Percentiles rank a stretch among this genome's conserved stretches.
Conservation (phyloP, 2,888 invertebrate species). For the Idaea straminata region DNA sequence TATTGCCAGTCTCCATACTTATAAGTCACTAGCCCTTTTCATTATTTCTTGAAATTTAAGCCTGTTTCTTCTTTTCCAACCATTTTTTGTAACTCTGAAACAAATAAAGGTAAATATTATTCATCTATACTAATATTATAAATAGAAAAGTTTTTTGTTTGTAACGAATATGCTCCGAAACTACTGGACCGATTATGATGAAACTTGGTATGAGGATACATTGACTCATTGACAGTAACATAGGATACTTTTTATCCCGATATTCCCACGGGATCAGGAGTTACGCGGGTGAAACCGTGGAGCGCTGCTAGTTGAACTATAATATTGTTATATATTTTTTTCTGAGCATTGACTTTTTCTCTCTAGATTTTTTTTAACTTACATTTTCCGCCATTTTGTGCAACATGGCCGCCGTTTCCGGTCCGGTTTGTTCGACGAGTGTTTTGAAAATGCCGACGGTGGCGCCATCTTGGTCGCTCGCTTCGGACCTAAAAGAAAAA, state of each 20-base stretch:
- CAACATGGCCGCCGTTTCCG: slow-evolving; percentile 77
- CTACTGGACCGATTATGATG: too few relatives aligned
- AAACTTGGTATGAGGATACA: too few relatives aligned
- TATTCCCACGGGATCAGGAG: too few relatives aligned
- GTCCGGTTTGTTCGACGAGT: slow-evolving; percentile 85
- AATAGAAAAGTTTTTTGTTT: too few relatives aligned
- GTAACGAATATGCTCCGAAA: too few relatives aligned
- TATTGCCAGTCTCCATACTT: background rate
- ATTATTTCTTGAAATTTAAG: slow-evolving; percentile 22
- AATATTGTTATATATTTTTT: too few relatives aligned
- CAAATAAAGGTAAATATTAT: slow-evolving; percentile 18
- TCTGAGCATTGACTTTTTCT: background rate
- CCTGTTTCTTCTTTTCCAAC: slow-evolving; percentile 48
- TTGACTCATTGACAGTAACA: too few relatives aligned
- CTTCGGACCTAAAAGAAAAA: slow-evolving; percentile 42
- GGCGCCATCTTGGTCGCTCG: slow-evolving; percentile 55
- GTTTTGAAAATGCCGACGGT: slow-evolving; percentile 83
- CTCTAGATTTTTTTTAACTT: too few relatives aligned
- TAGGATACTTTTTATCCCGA: too few relatives aligned
- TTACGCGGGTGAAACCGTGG: too few relatives aligned
- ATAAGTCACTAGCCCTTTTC: background rate
- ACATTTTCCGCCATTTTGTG: slow-evolving; percentile 81
- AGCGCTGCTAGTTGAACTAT: too few relatives aligned
- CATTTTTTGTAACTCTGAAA: slow-evolving; percentile 65
- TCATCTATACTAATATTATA: background rate